Conservation (phyloP, 2,888 invertebrate species). For the Digitonthophagus gazella region DNA sequence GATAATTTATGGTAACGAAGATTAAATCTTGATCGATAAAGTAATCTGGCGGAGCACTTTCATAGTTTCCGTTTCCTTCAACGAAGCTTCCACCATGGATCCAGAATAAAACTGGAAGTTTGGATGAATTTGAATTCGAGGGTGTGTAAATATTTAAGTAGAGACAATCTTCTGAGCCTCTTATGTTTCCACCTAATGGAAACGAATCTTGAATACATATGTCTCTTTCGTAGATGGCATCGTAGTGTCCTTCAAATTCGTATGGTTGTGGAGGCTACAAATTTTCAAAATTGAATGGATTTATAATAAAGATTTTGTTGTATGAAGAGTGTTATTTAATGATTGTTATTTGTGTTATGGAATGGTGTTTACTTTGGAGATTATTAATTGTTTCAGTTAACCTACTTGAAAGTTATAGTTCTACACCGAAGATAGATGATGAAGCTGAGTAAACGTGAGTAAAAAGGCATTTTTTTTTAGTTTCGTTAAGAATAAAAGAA, state of each 20-base stretch:
- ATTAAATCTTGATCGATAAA: slow-evolving; percentile 40
- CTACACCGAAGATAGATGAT: too few species aligned
- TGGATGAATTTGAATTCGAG: slow-evolving; percentile 24
- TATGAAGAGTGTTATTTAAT: too few species aligned
- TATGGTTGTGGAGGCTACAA: slow-evolving; percentile 38
- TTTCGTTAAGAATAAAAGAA: too few species aligned
- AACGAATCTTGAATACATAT: slow-evolving; percentile 28
- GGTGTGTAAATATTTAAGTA: slow-evolving; percentile 41
- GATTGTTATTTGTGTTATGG: too few species aligned
- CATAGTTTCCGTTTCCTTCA: slow-evolving; percentile 35
- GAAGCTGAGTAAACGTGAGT: too few species aligned
- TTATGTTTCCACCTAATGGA: not conserved
- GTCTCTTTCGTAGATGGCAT: slow-evolving; percentile 30
- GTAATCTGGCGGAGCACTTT: slow-evolving; percentile 38
- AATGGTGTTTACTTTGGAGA: too few species aligned
- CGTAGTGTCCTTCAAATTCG: slow-evolving; percentile 30
- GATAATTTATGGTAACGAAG: slow-evolving; percentile 40
- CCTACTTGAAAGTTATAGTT: too few species aligned
- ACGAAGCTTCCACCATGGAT: slow-evolving; percentile 41
- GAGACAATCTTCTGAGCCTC: slow-evolving; percentile 39
- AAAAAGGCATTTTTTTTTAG: too few species aligned
- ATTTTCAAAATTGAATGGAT: too few species aligned
- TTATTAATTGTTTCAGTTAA: too few species aligned
- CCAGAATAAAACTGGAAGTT: slow-evolving; percentile 42
- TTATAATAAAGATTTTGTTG: too few species aligned